These are phyloP conservation scores for Eupithecia insigniata DNA, from an alignment of 2,888 invertebrate genomes.

Conservation along the genomic window DNA sequence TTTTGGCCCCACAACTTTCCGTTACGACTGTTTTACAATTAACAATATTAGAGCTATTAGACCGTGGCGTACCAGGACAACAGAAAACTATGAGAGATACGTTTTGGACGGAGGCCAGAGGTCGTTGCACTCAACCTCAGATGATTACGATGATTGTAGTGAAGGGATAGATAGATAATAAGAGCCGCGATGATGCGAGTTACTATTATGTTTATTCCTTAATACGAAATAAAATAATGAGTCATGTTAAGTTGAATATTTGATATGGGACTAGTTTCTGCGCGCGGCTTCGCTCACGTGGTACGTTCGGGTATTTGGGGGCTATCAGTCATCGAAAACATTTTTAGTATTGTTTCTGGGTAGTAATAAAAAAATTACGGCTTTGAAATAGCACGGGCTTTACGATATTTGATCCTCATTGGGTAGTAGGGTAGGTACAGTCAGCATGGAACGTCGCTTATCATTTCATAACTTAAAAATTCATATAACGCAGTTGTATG, in stretches of 20 bases:
- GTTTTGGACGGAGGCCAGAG: slow-evolving; percentile 52
- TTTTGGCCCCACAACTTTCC: neutral
- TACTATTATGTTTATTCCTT: neutral
- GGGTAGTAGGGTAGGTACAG: too few species aligned
- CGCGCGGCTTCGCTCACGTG: neutral
- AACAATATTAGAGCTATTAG: slow-evolving; percentile 12
- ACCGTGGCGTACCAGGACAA: slow-evolving; percentile 26
- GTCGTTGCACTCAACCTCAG: slow-evolving; percentile 48
- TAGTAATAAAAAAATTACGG: too few species aligned
- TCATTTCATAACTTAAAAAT: too few species aligned
- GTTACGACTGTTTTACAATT: neutral
- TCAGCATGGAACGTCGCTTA: too few species aligned
- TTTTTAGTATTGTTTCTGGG: too few species aligned
- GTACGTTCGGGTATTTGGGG: too few species aligned
- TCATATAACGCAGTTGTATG: too few species aligned
- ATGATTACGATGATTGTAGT: slow-evolving; percentile 32
- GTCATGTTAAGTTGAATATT: neutral
- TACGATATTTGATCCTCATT: too few species aligned
- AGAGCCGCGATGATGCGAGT: slow-evolving; percentile 11
- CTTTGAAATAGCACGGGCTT: too few species aligned
- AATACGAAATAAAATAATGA: neutral
- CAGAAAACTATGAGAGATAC: slow-evolving; percentile 16
- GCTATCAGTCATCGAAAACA: too few species aligned
- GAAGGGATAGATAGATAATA: slow-evolving; percentile 20
- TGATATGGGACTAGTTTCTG: neutral